Evolutionary conservation across 1,140 invertebrate species (phyloP).

Genomic region (Meteorus sp.): DNA sequence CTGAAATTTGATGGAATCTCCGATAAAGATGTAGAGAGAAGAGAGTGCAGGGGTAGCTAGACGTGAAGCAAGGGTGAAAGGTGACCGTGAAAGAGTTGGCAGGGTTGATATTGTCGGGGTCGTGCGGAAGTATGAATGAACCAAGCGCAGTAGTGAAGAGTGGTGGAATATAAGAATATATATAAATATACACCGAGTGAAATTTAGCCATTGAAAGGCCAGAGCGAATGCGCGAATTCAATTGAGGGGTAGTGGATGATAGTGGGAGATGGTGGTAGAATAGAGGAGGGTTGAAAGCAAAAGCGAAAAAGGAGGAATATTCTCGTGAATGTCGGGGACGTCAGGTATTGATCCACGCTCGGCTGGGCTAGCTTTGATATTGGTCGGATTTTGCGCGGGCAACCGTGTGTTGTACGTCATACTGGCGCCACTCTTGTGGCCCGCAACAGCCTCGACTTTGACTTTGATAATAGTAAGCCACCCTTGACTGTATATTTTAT

Average conservation of each 20-base stretch:
- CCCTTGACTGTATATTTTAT: too few relatives aligned
- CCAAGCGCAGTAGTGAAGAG: conserved; percentile 26
- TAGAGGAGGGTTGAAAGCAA: conserved; percentile 28
- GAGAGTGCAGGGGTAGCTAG: conserved; percentile 3
- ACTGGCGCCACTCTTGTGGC: conserved; percentile 33
- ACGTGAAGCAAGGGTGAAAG: conserved; percentile 12
- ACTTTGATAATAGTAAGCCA: conserved; percentile 28
- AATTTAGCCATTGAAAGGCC: too few relatives aligned
- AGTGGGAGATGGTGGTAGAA: neutral
- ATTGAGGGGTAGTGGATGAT: neutral
- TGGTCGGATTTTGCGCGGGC: conserved; percentile 44
- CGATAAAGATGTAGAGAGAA: too few relatives aligned
- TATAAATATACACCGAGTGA: too few relatives aligned
- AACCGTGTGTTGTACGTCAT: conserved; percentile 41
- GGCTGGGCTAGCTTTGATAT: conserved; percentile 47
- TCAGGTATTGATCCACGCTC: conserved; percentile 56
- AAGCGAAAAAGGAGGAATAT: conserved; percentile 34
- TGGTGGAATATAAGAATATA: too few relatives aligned
- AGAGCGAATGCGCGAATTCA: too few relatives aligned
- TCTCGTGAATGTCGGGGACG: conserved; percentile 59
- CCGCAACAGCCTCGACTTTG: conserved; percentile 26
- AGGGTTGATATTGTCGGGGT: conserved; percentile 13
- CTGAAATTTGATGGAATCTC: conserved; percentile 1
- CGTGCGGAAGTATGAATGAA: conserved; percentile 54
- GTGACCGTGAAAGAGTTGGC: conserved; percentile 13